Evolutionary conservation across 2,888 invertebrate genomes (phyloP), one percentile per base, ranked within the genome.

Genomic region (Perithous albicinctus): DNA sequence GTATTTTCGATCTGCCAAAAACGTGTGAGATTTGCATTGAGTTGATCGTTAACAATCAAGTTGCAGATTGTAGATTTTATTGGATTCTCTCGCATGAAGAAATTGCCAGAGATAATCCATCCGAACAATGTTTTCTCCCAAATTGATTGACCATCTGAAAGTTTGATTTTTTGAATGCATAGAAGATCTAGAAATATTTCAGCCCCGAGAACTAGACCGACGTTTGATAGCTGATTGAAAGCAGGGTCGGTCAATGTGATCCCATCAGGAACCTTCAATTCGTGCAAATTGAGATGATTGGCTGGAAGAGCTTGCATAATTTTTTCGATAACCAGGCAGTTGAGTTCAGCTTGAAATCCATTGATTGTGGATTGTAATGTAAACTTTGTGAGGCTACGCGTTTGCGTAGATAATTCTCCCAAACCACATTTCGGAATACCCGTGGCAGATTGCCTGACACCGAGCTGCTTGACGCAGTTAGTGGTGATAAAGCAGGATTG

Each of bases 401-500:
- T 75, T 23, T 64, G 48, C 23, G 35, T 64, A 1, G 64, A 75
- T 15, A 75, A 10, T n/a, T 64, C 51, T 12, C 41, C 54, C 3
- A 76, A 15, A 20, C 66, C 59, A 10, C 18, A 56, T 23, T 56
- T 66, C 6, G 67, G 67, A 26, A 66, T 51, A 12, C 15, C 18
- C 10, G 67, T 67, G 4, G 48, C 20, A 35, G 12, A 12, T 20
- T 51, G 67, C 4, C 51, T 51, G 5, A 67, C n/a, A 1, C 67
- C 67, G 12, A 67, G 35, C n/a, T 2, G 7, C 29, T 67, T 18
- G 10, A 51, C 8, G 51, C 67, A 67, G n/a, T n/a, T 12, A n/a
- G 67, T 69, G 7, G 83, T 76, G n/a, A 85, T 74, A 20, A 81
- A 83, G 41, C 77, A 74, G 0, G 78, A 76, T 48, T 81, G 80